Evolutionary conservation across 2,888 invertebrate genomes (phyloP).

Genomic region (Cryptocheilus praepositus): DNA sequence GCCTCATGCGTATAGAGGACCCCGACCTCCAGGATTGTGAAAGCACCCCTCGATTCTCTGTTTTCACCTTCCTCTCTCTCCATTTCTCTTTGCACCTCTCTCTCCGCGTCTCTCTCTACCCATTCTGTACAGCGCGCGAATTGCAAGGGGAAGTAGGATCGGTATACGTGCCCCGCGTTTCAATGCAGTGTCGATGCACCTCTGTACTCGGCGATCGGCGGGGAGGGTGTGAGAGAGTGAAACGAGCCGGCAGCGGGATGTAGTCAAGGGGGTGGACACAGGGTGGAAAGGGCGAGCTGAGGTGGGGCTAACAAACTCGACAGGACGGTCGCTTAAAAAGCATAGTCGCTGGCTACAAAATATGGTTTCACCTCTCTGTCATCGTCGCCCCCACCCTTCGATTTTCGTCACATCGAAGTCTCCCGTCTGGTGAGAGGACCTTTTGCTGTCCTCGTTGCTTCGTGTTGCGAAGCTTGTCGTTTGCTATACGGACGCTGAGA

Average conservation of each 20-base stretch:
- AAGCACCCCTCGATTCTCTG: conserved; percentile 10
- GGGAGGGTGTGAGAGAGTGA: conserved; percentile 23
- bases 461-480: background rate
- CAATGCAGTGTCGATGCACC: conserved; percentile 32
- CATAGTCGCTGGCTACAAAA: conserved; percentile 15
- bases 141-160: conserved; percentile 24
- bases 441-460: too few relatives aligned
- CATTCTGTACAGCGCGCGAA: conserved; percentile 25
- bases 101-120: conserved; percentile 20
- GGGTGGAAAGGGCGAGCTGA: conserved; percentile 11
- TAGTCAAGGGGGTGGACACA: background rate
- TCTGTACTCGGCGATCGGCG: conserved; percentile 38
- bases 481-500: conserved; percentile 19
- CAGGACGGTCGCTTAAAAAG: conserved; percentile 32
- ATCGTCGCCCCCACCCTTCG: too few relatives aligned
- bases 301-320: conserved; percentile 20
- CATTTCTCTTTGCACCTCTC: background rate
- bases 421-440: too few relatives aligned
- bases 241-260: background rate
- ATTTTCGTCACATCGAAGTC: too few relatives aligned
- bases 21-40: background rate
- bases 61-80: conserved; percentile 18
- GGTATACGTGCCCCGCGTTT: conserved; percentile 35
- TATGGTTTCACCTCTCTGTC: conserved; percentile 18
- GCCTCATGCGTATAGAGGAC: conserved; percentile 25